Evolutionary conservation across 1,140 invertebrate genomes (phyloP), one percentile per base, ranked within the genome.

Genomic region (Zelostemma sp.): DNA sequence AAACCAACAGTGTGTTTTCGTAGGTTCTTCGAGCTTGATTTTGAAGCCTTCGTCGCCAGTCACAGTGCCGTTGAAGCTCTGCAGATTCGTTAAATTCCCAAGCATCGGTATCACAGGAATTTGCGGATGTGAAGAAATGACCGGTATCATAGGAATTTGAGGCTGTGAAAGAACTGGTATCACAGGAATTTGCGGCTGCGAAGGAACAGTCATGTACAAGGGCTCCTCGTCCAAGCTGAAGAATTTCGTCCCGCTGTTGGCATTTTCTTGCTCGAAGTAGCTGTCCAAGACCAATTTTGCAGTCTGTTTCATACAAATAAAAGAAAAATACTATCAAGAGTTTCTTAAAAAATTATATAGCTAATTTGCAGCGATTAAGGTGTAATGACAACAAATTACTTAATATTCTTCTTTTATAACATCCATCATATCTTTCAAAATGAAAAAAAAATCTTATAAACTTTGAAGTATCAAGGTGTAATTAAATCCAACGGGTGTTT

Each of bases 241-340:
- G 53, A 86, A 88, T 51, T 88, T 86, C 45, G 85, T 74, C 50
- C 79, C 73, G 61, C 62, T 76, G 56, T 80, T 80, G 65, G 85
- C 81, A 55, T 87, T 86, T 38, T 89, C 85, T 21, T 85, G 79
- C 70, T 89, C 85, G 79, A 95, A 95, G 82, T 93, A 93, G 81
- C 95, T 93, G 75, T 95, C 93, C 68, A 96, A 83, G 49, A 95
- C 91, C 65, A 95, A 85, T 86, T 95, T 95, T 45, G 93, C 93
- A 67, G 91, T 92, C 93, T 95, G 74, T 14, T 8, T 3, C 25
- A 28, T 4, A 28, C 3, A 78, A 83, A 46, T 38, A 17, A 48
- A 66, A 49, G 38, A 43, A 31, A 57, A 38, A 53, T 28, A 54
- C 33, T 45, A 58, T n/a, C n/a, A n/a, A n/a, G n/a, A n/a, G n/a